phyloP scores from a whole-genome alignment of 2,113 vertebrate genomes.

The Cyphomyrus discorhynchus region DNA sequence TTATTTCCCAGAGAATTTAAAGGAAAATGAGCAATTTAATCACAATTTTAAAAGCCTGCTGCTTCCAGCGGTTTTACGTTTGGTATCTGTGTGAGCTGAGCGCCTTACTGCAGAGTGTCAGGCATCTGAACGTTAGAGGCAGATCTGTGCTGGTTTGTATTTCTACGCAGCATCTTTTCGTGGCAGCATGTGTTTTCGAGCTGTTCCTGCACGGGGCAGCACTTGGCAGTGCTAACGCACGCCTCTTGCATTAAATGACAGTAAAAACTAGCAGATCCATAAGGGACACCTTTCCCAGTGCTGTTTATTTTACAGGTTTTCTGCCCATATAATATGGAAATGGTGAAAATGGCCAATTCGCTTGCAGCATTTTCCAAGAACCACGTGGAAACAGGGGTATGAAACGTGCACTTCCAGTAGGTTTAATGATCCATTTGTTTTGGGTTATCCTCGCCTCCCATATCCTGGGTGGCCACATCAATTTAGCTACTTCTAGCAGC shows the following conservation, averaged over 20 bases:
- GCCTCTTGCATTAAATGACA: background rate
- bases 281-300: background rate
- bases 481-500: background rate
- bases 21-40: background rate
- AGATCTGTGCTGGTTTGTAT: background rate
- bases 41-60: background rate
- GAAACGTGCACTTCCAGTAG: slow-evolving; percentile 34
- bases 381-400: slow-evolving; percentile 27
- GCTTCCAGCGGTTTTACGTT: background rate
- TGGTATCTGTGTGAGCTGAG: background rate
- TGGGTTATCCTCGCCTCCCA: background rate
- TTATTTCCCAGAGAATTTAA: background rate
- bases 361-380: slow-evolving; percentile 31
- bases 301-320: slow-evolving; percentile 45
- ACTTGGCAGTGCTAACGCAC: background rate
- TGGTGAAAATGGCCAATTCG: slow-evolving; percentile 33
- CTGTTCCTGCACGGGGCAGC: background rate
- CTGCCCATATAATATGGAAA: slow-evolving; percentile 55
- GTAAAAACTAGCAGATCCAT: background rate
- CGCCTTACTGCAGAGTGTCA: background rate
- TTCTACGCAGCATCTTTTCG: background rate
- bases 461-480: background rate
- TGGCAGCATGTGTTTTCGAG: background rate
- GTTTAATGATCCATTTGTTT: slow-evolving; percentile 26
- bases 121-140: background rate